Conservation (phyloP, 2,888 invertebrate genomes). For the Spodoptera exigua region DNA sequence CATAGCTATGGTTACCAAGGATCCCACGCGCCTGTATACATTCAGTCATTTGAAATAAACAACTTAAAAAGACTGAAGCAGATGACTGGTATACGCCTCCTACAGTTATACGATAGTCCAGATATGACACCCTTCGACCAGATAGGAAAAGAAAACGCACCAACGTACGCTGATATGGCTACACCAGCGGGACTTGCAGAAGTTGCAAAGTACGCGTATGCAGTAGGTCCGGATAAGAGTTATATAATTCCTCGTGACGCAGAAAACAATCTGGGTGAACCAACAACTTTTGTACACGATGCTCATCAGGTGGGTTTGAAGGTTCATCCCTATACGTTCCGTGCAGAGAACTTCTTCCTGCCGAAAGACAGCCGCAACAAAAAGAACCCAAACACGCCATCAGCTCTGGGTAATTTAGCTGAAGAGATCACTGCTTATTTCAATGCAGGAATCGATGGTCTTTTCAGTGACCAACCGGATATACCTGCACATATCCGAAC, state of each 20-base stretch:
- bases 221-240: conserved; percentile 81
- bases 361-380: conserved; percentile 74
- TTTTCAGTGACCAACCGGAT: conserved; percentile 84
- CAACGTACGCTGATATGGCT: conserved; percentile 81
- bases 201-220: conserved; percentile 79
- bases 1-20: conserved; percentile 76
- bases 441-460: conserved; percentile 79
- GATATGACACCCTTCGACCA: conserved; percentile 75
- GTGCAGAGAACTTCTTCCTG: conserved; percentile 79
- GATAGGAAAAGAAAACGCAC: conserved; percentile 62
- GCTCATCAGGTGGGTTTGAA: conserved; percentile 78
- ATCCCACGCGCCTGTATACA: conserved; percentile 73
- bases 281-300: conserved; percentile 76
- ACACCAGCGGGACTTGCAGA: conserved; percentile 75
- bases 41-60: conserved; percentile 83
- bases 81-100: conserved; percentile 74
- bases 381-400: conserved; percentile 47
- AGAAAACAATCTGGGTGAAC: conserved; percentile 68
- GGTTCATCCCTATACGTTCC: conserved; percentile 84
- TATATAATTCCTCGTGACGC: conserved; percentile 79
- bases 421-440: conserved; percentile 77
- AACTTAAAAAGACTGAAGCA: conserved; percentile 78
- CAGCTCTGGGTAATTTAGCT: conserved; percentile 70
- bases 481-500: conserved; percentile 66
- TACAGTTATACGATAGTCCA: conserved; percentile 74